Conservation (phyloP, 2,888 invertebrate species). For the Caenorhabditis drosophilae region DNA sequence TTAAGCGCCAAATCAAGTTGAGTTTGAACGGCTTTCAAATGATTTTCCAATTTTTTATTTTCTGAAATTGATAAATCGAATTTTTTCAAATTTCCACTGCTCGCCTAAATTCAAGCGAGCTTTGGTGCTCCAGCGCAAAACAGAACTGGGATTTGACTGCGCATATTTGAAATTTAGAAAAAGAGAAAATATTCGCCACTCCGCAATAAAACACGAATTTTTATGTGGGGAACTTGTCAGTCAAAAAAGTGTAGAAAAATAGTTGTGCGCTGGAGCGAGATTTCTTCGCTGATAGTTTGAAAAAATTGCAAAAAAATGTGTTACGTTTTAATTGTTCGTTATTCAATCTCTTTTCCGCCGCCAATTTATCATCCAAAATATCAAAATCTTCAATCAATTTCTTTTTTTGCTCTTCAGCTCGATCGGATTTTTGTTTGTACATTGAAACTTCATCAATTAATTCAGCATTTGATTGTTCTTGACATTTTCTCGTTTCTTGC, state of each 20-base stretch:
- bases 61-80: constrained; percentile 30
- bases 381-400: constrained; percentile 49
- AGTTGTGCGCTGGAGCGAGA: no score
- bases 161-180: no score
- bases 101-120: no score
- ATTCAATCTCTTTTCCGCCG: constrained; percentile 53
- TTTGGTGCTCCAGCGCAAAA: no score
- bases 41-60: constrained; percentile 89
- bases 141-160: no score
- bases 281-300: no score
- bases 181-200: no score
- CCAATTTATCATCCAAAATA: constrained; percentile 46
- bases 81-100: no score
- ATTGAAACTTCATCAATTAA: constrained; percentile 51
- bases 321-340: constrained; percentile 53
- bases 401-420: constrained; percentile 46
- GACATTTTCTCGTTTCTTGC: constrained; percentile 42
- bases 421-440: constrained; percentile 39
- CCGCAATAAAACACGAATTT: no score
- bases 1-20: constrained; percentile 93
- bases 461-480: constrained; percentile 55
- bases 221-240: no score
- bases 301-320: no score
- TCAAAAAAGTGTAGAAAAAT: no score
- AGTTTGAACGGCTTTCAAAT: constrained; percentile 95